Conservation (phyloP, 2,797 vertebrate genomes). For the Trichosurus vulpecula region DNA sequence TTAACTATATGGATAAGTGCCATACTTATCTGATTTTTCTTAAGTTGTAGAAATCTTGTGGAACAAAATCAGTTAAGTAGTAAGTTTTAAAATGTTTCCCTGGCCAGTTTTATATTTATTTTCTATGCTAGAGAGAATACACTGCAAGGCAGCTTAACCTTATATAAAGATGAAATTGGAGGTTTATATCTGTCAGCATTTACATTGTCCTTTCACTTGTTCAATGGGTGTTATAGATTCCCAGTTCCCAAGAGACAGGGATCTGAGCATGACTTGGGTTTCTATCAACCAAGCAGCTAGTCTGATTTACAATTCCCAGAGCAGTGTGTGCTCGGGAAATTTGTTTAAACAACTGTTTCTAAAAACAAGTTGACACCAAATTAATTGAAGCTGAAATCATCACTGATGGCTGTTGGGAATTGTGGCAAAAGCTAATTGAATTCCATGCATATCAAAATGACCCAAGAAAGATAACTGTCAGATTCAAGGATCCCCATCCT, state of each 20-base stretch:
- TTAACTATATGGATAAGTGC: background rate
- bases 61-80: background rate
- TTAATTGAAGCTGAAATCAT: background rate
- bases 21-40: background rate
- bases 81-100: background rate
- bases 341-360: constrained; percentile 25
- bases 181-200: background rate
- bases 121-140: background rate
- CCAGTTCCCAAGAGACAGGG: background rate
- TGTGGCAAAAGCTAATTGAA: constrained; percentile 37
- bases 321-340: background rate
- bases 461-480: background rate
- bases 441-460: constrained; percentile 28
- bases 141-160: background rate
- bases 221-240: background rate
- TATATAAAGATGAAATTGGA: background rate
- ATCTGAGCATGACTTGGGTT: background rate
- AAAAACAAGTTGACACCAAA: constrained; percentile 26
- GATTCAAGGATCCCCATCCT: constrained; percentile 34
- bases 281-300: background rate
- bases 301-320: constrained; percentile 29
- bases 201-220: background rate
- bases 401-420: background rate
- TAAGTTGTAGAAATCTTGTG: background rate
- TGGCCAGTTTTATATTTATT: background rate